These are phyloP conservation scores for Acipenser ruthenus DNA, from an alignment of 2,797 vertebrate species.

Conservation along the genomic window DNA sequence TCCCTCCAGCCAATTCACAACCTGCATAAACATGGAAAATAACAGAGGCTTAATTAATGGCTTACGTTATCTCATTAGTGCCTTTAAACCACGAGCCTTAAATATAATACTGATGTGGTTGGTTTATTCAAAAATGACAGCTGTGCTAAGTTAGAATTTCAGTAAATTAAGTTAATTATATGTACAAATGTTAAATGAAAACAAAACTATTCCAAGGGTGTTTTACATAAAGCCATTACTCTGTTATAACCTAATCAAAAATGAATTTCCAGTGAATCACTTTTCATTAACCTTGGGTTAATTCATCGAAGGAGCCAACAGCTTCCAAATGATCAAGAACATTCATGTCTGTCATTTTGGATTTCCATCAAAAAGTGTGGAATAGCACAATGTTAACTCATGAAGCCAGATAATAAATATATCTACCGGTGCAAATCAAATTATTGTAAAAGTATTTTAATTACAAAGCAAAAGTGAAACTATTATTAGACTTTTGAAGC, in stretches of 20 bases:
- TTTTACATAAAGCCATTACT: not conserved
- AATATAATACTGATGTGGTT: not conserved
- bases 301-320: conserved; percentile 17
- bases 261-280: not conserved
- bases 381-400: conserved; percentile 23
- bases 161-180: not conserved
- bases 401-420: not conserved
- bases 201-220: not conserved
- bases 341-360: conserved; percentile 7
- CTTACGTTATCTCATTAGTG: not conserved
- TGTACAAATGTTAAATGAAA: not conserved
- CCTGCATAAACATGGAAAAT: conserved; percentile 51
- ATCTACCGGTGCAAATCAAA: not conserved
- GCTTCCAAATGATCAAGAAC: conserved; percentile 16
- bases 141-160: not conserved
- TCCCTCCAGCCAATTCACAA: conserved; percentile 96
- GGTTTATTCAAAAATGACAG: not conserved
- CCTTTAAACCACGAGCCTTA: not conserved
- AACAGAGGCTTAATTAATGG: not conserved
- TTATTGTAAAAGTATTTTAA: not conserved
- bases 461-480: not conserved
- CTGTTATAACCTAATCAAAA: not conserved
- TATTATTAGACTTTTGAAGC: not conserved
- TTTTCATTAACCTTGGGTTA: conserved; percentile 18
- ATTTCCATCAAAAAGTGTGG: conserved; percentile 10